Base-by-base conservation (phyloP, 2,888 invertebrate genomes). In the Coleophora deauratella region DNA sequence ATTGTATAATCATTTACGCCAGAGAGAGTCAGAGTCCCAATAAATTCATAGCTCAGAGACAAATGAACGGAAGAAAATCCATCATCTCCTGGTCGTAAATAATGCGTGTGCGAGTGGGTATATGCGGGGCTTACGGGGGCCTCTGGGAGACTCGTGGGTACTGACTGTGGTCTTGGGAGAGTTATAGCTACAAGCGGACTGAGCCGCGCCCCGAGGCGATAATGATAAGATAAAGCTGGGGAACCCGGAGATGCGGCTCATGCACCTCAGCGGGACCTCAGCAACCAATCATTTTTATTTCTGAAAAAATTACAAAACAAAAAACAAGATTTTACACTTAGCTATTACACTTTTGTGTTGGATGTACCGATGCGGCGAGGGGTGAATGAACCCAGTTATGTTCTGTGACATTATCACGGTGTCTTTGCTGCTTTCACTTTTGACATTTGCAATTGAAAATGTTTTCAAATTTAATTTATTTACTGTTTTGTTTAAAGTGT, bases 21-120 rank as follows among this genome's bases (percentile, higher is more conserved):
- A 21, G 21, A 21, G 21, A 21, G 6, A 3, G 21, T 6, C 21
- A 21, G 21, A 21, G 21, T 4, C n/a, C 31, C 31, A n/a, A 9
- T 31, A 31, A 31, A 31, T n/a, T 10, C 31, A n/a, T 31, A 3
- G 31, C 11, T 31, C 31, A n/a, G 31, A 31, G n/a, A n/a, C 31
- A n/a, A 9, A 27, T 27, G n/a, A 79, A 62, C 81, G 82, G 82
- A 82, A 84, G 84, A 79, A 80, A 78, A 79, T 81, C 72, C 72
- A 79, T 84, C 84, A 82, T 79, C 72, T 75, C 70, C 64, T 66
- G 69, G 59, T 66, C 76, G 67, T 79, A 80, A 81, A 80, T 79
- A 81, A 79, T 67, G 72, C 68, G 3, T 21, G 21, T 6, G 56
- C 61, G 62, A 61, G 71, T 69, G 66, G 67, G 71, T 74, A 33